Evolutionary conservation across 1,140 invertebrate genomes (phyloP), one percentile per base, ranked within the genome.

Genomic region (Zaprionus kolodkinae): DNA sequence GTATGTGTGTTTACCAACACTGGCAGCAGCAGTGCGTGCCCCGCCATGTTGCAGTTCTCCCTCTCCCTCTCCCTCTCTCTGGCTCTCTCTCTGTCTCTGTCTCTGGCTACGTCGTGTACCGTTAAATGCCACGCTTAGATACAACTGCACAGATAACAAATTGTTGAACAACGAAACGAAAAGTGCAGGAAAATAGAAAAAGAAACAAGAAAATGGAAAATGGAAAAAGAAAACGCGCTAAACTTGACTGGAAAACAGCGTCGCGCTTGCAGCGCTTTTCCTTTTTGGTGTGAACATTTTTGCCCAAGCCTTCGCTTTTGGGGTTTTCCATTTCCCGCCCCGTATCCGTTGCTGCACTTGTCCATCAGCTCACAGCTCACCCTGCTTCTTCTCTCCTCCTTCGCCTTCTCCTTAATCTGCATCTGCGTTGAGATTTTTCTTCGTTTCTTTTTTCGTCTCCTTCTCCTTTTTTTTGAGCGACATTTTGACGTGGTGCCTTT

Each of bases 81-180:
- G 43, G 21, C 17, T 33, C 0, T 1, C 33, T 57, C 15, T 36
- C 13, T 33, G n/a, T 59, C 54, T 35, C n/a, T n/a, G 21, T 43
- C 63, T 21, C 25, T 4, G 72, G 36, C 57, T 33, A 35, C 63
- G 62, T 72, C 70, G 62, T 72, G 78, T 86, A 79, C 82, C 82
- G 82, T 85, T 85, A 85, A 86, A 78, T 86, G 82, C 82, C 86
- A 76, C 82, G 75, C 76, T 85, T 86, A 85, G 82, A 81, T 85
- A 81, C 82, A 81, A 85, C 59, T 86, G 71, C 75, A 36, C 43
- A 82, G 82, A 86, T 86, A 86, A 86, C 82, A 86, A 86, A 86
- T 86, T 78, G 82, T 78, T 85, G 82, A 78, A 86, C 78, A 85
- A 85, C 74, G 64, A 54, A 33, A 55, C 67, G 77, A 81, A 66